Percentiles rank a stretch among this genome's conserved stretches.
phyloP scores from a whole-genome alignment of 2,888 invertebrate genomes.

The Acronicta leporina region DNA sequence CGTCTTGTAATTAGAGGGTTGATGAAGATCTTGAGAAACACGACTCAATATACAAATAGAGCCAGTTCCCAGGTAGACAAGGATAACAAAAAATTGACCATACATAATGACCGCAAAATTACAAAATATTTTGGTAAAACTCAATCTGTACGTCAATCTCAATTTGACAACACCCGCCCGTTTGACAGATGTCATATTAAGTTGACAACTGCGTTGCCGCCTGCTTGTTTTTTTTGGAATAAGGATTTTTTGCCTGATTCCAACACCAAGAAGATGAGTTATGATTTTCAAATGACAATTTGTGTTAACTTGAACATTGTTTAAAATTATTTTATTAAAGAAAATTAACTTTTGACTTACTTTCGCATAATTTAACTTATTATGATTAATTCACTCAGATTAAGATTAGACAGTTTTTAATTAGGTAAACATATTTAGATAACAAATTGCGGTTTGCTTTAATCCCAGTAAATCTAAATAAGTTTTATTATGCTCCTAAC shows the following conservation, averaged over 20 bases:
- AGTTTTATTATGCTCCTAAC: too few species aligned
- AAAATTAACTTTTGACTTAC: too few species aligned
- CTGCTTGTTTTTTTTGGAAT: constrained; percentile 54
- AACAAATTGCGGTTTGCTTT: too few species aligned
- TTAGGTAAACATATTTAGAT: too few species aligned
- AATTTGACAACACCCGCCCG: constrained; percentile 76
- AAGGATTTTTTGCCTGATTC: background rate
- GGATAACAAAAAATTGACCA: constrained; percentile 52
- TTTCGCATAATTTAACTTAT: too few species aligned
- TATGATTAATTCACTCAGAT: too few species aligned
- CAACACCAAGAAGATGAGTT: background rate
- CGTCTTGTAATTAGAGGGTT: background rate
- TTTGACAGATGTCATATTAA: constrained; percentile 86
- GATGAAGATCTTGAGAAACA: constrained; percentile 5
- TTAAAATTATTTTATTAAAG: background rate
- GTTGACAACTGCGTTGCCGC: constrained; percentile 77
- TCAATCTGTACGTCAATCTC: constrained; percentile 67
- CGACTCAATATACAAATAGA: background rate
- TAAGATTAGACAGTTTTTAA: too few species aligned
- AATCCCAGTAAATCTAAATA: too few species aligned
- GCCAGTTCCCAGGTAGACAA: constrained; percentile 50
- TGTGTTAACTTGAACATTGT: background rate
- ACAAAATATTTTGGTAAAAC: constrained; percentile 70
- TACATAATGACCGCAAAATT: constrained; percentile 47
- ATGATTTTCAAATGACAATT: background rate